phyloP scores from a whole-genome alignment of 2,797 vertebrate genomes.

The Cryptoblepharus egeriae region DNA sequence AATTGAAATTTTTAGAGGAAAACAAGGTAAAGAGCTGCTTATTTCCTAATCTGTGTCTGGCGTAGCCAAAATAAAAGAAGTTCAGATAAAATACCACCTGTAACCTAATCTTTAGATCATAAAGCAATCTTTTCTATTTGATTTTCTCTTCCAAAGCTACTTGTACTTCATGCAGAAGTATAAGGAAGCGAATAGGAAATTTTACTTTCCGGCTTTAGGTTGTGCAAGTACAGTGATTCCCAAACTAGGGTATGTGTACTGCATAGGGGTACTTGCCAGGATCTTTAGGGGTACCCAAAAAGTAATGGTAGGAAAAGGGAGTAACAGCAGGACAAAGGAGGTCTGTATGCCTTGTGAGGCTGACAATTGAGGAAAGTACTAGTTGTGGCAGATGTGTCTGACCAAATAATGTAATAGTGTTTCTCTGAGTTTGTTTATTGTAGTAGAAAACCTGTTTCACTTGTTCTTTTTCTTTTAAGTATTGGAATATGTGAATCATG shows the following conservation, averaged over 20 bases:
- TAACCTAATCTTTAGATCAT: slow-evolving; percentile 6
- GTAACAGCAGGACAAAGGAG: too few species aligned
- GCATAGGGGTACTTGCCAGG: too few species aligned
- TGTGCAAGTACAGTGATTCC: too few species aligned
- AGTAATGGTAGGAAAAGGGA: too few species aligned
- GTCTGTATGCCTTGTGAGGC: too few species aligned
- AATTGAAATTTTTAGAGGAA: slow-evolving; percentile 97
- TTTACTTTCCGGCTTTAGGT: neutral
- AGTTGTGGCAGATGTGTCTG: neutral
- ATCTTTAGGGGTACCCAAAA: too few species aligned
- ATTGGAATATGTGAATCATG: neutral
- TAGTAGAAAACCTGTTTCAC: neutral
- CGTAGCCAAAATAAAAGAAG: too few species aligned
- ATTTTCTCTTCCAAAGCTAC: neutral
- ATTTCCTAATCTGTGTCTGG: neutral
- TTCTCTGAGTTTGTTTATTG: neutral
- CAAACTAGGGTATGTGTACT: too few species aligned
- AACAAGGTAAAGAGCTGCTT: slow-evolving; percentile 87
- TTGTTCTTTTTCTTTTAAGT: neutral
- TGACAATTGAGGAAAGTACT: neutral
- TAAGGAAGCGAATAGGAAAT: neutral
- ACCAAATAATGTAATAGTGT: neutral
- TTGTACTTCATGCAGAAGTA: neutral
- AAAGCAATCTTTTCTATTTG: accelerated
- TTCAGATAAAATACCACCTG: neutral